Base-by-base conservation (phyloP, 2,797 vertebrate genomes). In the Spheniscus humboldti region DNA sequence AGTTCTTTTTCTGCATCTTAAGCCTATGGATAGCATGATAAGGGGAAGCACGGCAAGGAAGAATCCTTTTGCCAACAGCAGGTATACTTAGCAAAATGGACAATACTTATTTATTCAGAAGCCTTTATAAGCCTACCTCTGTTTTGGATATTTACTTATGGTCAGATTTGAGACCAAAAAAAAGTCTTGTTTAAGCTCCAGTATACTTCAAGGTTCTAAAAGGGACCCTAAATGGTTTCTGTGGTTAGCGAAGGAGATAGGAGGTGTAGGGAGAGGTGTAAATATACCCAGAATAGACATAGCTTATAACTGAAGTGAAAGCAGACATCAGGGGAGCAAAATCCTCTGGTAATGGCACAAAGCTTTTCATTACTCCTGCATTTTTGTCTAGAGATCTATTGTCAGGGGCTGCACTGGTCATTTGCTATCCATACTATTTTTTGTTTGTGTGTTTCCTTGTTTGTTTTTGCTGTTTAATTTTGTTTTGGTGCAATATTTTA, bases 401-500 rank as follows among this genome's bases (percentile, higher is more conserved):
- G 87, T 85, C 81, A 64, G 86, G 87, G 86, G 59, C 89, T 88
- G 86, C 69, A 71, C 92, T 96, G 69, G 71, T 71, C 75, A 35
- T 91, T 86, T 88, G 63, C 90, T 95, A 81, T 89, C 96, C 88
- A 69, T 72, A 7, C 72, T 96, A 4, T 19, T 79, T 69, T 91
- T 82, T 94, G 80, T 94, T 71, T 39, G 83, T 84, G 83, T 92
- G 87, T 96, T 91, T 91, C 76, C 33, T 80, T 88, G 85, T 95
- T 95, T 82, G 92, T 76, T 95, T 95, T 86, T 90, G 60, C 73
- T 96, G 96, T 95, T 89, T 57, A 52, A 91, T 92, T 96, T 97
- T 90, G 92, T 92, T 97, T 97, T 90, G 96, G 98, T 98, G 98
- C 98, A 98, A 98, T 98, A 98, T 97, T 97, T 96, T 80, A 47